Base-by-base conservation (phyloP, 1,140 invertebrate species). In the Nephila pilipes region DNA sequence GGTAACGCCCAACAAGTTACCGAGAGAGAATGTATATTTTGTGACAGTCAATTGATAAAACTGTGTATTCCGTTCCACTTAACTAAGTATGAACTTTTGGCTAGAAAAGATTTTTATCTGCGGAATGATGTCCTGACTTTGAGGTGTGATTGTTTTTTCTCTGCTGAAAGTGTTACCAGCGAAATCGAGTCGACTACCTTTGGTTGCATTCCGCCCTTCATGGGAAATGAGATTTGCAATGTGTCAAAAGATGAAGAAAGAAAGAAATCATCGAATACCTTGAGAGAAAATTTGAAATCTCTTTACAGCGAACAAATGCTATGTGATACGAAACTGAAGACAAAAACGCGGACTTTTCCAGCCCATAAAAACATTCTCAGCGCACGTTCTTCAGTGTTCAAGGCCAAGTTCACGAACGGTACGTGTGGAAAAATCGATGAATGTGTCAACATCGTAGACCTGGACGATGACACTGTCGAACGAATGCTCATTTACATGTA, bases 301-400 rank as follows among this genome's bases (percentile, higher is more conserved):
- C n/a, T 60, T 6, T 22, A 60, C 58, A 60, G 5, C 5, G 58
- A 60, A 5, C 58, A 60, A 60, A 60, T 18, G 18, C 8, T 22
- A 60, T 60, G 58, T 5, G 58, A 60, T 60, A 60, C n/a, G 58
- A 60, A 60, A 6, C 58, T 60, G 4, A 4, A 60, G n/a, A 60
- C 58, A 60, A 60, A 60, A 60, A 60, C 58, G 1, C 20, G n/a
- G 4, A n/a, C 18, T 22, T 60, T 60, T n/a, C 58, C 58, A 18
- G 81, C 54, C n/a, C 81, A 85, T 22, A 85, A 38, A 22, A 5
- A 22, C 20, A 85, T 85, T 55, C 54, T 85, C 6, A 12, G 81
- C 10, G 81, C 81, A 14, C 36, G 54, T 2, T 85, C 81, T 1
- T 38, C 94, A 12, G 81, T 85, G 22, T 85, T 85, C 25, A 54